Evolutionary conservation across 2,888 invertebrate species (phyloP).

Genomic region (Thera obeliscata): DNA sequence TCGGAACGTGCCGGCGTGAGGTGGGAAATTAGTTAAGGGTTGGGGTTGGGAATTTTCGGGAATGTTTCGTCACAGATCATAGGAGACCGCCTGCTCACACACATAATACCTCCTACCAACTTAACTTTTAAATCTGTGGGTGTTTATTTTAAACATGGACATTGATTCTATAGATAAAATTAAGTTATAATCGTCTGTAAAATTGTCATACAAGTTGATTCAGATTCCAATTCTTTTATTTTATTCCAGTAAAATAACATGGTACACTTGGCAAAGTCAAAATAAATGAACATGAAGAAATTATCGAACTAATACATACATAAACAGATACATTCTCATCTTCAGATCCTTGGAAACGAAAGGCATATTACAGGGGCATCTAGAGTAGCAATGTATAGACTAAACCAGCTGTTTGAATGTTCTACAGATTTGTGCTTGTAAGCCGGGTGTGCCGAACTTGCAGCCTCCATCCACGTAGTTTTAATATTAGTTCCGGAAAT

Average conservation of each 20-base stretch:
- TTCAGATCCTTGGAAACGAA: too few species aligned
- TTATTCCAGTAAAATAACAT: too few species aligned
- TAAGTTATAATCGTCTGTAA: too few species aligned
- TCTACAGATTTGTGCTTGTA: conserved; percentile 21
- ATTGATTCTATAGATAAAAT: too few species aligned
- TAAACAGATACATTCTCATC: too few species aligned
- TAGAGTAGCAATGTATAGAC: background rate
- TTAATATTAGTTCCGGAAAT: conserved; percentile 36
- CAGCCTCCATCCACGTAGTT: conserved; percentile 33
- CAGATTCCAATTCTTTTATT: too few species aligned
- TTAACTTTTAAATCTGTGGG: too few species aligned
- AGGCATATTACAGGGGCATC: background rate
- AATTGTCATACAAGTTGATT: background rate
- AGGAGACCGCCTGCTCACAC: conserved; percentile 8
- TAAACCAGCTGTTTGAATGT: conserved; percentile 22
- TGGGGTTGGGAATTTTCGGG: conserved; percentile 38
- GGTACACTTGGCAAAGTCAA: too few species aligned
- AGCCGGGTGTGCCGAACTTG: conserved; percentile 29
- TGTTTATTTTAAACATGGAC: too few species aligned
- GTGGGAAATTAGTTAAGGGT: conserved; percentile 57
- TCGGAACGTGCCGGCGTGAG: conserved; percentile 55
- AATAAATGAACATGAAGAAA: too few species aligned
- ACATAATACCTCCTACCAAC: background rate
- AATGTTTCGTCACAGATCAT: conserved; percentile 28
- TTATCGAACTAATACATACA: too few species aligned